Evolutionary conservation across 2,797 vertebrate species (phyloP), one percentile per base, ranked within the genome.

Genomic region (Austrolebias charrua): DNA sequence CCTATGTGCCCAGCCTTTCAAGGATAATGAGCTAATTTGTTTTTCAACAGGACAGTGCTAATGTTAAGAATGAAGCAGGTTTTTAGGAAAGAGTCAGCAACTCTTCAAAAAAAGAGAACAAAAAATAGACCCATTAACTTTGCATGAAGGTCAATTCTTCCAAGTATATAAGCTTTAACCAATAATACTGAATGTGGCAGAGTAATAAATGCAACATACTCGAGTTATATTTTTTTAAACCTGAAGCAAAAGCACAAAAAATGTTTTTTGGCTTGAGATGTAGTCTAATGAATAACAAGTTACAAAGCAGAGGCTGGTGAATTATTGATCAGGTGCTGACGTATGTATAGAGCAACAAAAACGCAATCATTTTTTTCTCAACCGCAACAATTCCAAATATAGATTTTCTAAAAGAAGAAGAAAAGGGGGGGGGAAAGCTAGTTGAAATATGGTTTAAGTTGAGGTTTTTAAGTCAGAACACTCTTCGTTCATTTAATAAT

Each of bases 21-120:
- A 84, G 80, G 82, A 86, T 91, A 91, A 91, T 89, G 84, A 90
- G 88, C 83, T 86, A 57, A 85, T 89, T 89, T 87, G 82, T 87
- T 87, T 84, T 87, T 84, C 69, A 75, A 66, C 79, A 69, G 66
- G 73, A 71, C 76, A 71, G 58, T 44, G 61, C 49, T 61, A 71
- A 78, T 5, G 28, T 73, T 76, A 83, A 78, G 55, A 73, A 44
- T 55, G 53, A 62, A 71, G 40, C 68, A 60, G 63, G 71, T 66
- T 18, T 45, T 51, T 42, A 2, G 55, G 31, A 60, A 60, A 68
- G 73, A 76, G 71, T 55, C 33, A 18, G 31, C 68, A 73, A 18
- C 63, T 63, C 42, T 50, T 55, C 59, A 64, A 61, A 31, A 44
- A 52, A 5, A 60, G 4, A 60, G 78, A 45, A 43, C 67, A 64